These are phyloP conservation scores for Myotis pilosus DNA, from an alignment of 2,797 vertebrate genomes.

Conservation along the genomic window DNA sequence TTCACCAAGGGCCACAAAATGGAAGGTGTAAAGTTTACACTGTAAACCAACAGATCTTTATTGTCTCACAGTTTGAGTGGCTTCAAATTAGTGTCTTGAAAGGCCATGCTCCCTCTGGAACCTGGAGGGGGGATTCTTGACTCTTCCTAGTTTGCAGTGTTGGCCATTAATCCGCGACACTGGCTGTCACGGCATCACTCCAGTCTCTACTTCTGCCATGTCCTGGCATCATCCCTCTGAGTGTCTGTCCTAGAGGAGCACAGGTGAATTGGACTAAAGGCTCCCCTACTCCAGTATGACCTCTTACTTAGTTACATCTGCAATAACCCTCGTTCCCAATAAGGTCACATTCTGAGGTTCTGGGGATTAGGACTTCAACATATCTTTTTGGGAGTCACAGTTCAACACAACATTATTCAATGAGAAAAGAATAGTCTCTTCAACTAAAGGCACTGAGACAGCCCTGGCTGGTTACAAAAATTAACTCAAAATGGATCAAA, in stretches of 20 bases:
- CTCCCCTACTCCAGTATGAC: background rate
- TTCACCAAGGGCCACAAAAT: background rate
- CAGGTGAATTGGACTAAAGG: background rate
- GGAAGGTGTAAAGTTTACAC: background rate
- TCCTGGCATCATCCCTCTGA: background rate
- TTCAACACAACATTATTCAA: background rate
- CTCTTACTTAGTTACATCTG: background rate
- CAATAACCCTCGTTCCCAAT: background rate
- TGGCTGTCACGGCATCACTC: background rate
- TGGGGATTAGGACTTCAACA: background rate
- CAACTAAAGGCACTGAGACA: background rate
- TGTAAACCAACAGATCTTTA: background rate
- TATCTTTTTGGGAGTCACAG: background rate
- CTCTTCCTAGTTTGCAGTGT: background rate
- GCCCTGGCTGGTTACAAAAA: background rate
- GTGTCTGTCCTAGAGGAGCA: background rate
- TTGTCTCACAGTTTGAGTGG: background rate
- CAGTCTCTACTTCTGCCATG: background rate
- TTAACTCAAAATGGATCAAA: background rate
- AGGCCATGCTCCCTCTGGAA: background rate
- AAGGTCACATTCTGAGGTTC: background rate
- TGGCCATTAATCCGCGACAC: background rate
- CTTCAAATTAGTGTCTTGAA: background rate
- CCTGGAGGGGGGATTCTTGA: background rate
- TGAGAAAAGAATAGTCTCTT: background rate